phyloP scores from a whole-genome alignment of 2,113 vertebrate genomes.

The Pholis gunnellus region DNA sequence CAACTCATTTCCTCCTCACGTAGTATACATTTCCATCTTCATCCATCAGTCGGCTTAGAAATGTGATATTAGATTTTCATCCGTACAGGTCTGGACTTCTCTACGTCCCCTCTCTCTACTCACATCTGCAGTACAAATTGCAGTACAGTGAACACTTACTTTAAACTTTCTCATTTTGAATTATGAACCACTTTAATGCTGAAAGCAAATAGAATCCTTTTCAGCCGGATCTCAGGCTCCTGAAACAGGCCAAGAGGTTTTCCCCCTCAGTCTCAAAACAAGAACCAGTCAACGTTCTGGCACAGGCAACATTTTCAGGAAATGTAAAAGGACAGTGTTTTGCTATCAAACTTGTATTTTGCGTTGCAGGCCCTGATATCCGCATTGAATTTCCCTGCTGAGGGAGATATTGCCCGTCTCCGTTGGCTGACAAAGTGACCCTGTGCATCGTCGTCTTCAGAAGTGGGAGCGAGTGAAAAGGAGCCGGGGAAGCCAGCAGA shows the following conservation, averaged over 20 bases:
- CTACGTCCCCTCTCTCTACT: neutral
- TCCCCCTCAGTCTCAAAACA: conserved; percentile 21
- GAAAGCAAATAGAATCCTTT: conserved; percentile 1
- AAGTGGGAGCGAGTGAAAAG: conserved; percentile 54
- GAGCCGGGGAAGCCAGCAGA: conserved; percentile 67
- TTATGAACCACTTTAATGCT: conserved; percentile 18
- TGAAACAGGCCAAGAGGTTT: conserved; percentile 1
- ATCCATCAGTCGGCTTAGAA: neutral
- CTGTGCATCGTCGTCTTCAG: conserved; percentile 47
- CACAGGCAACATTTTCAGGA: conserved; percentile 7
- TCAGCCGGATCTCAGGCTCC: neutral
- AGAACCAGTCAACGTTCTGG: conserved; percentile 14
- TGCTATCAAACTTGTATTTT: conserved; percentile 31
- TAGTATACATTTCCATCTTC: neutral
- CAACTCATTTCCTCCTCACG: neutral
- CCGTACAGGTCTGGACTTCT: neutral
- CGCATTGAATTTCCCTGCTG: conserved; percentile 20
- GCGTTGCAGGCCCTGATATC: conserved; percentile 27
- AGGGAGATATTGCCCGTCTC: conserved; percentile 33
- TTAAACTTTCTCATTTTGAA: neutral
- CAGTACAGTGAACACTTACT: neutral
- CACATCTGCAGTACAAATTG: neutral
- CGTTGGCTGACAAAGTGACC: conserved; percentile 54
- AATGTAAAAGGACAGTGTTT: conserved; percentile 26
- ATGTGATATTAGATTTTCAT: neutral